A percentile compares a stretch with the other conserved stretches of the same genome.
phyloP scores from a whole-genome alignment of 1,140 invertebrate species.

The Macrostomum lignano region DNA sequence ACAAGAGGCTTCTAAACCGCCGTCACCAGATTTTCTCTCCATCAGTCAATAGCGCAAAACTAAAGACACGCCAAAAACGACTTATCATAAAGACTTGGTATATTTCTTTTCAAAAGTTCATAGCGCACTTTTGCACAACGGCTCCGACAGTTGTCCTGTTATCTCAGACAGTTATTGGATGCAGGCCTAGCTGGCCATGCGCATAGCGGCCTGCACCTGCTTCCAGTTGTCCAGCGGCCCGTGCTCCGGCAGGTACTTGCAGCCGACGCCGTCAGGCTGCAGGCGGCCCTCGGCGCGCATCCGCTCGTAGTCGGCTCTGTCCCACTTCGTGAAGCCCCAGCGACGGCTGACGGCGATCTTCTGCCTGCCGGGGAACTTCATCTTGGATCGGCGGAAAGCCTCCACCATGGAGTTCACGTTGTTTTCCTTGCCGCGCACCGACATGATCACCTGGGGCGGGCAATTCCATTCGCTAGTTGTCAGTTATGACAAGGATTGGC shows the following conservation, averaged over 20 bases:
- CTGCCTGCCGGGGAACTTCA: slow-evolving; percentile 97
- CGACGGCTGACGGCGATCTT: slow-evolving; percentile 92
- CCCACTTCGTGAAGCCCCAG: slow-evolving; percentile 95
- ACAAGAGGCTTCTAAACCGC: too few species aligned
- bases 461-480: too few species aligned
- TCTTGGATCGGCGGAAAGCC: slow-evolving; percentile 43
- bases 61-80: too few species aligned
- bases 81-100: too few species aligned
- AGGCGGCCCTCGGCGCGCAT: slow-evolving; percentile 51
- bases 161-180: too few species aligned
- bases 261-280: slow-evolving; percentile 66
- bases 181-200: too few species aligned
- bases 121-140: too few species aligned
- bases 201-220: slow-evolving; percentile 27
- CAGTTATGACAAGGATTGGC: too few species aligned
- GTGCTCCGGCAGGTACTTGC: slow-evolving; percentile 65
- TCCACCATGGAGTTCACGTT: slow-evolving; percentile 1
- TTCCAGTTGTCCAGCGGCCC: slow-evolving; percentile 65
- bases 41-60: too few species aligned
- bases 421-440: background rate
- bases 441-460: slow-evolving; percentile 4
- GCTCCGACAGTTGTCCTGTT: too few species aligned
- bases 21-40: too few species aligned
- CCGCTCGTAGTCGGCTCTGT: slow-evolving; percentile 55
- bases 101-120: too few species aligned